Evolutionary conservation across 2,888 invertebrate species (phyloP).

Genomic region (Amphipyra tragopoginis): DNA sequence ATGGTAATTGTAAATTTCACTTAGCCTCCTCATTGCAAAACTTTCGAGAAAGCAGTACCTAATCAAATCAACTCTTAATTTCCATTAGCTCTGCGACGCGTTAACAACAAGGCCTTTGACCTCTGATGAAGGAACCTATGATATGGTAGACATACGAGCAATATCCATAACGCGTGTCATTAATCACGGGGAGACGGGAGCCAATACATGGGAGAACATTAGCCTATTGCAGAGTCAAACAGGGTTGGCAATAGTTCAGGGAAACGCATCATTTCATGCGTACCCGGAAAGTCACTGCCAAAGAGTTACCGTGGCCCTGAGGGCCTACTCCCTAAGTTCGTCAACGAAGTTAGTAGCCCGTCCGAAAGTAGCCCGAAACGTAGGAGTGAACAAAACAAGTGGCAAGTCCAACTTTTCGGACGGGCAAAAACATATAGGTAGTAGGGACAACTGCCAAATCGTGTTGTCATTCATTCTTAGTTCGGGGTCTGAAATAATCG

Average conservation of each 20-base stretch:
- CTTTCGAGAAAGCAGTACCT: slow-evolving; percentile 33
- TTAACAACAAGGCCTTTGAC: slow-evolving; percentile 37
- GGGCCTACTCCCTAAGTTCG: no score
- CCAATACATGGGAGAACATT: slow-evolving; percentile 34
- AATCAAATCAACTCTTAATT: slow-evolving; percentile 40
- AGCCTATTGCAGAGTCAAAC: slow-evolving; percentile 20
- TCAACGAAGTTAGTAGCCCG: no score
- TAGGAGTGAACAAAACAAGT: no score
- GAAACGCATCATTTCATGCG: neutral
- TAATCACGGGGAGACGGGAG: slow-evolving; percentile 52
- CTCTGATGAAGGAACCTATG: slow-evolving; percentile 34
- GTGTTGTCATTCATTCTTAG: no score
- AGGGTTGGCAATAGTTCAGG: slow-evolving; percentile 35
- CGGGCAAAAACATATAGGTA: no score
- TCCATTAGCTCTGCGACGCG: slow-evolving; percentile 35
- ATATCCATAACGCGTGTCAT: slow-evolving; percentile 44
- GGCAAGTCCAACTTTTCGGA: no score
- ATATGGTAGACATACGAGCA: slow-evolving; percentile 31
- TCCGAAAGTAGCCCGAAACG: no score
- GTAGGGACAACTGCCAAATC: no score
- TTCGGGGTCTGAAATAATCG: no score
- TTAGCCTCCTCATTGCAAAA: slow-evolving; percentile 8
- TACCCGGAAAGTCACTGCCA: no score
- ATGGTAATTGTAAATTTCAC: slow-evolving; percentile 11
- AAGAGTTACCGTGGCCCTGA: no score